Evolutionary conservation across 2,888 invertebrate species (phyloP), one percentile per base, ranked within the genome.

Genomic region (Theretra japonica): DNA sequence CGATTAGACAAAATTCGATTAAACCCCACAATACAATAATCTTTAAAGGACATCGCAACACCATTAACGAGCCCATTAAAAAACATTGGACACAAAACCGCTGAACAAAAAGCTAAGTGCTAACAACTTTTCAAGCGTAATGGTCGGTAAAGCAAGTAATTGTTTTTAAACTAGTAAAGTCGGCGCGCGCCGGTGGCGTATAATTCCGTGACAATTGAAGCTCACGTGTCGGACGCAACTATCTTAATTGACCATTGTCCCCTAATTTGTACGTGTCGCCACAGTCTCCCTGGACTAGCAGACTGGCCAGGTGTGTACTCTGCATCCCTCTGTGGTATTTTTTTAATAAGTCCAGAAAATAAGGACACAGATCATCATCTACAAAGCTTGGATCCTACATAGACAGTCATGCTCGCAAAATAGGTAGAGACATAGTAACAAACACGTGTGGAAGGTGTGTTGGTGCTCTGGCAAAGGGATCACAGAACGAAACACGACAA

Each of bases 231-330:
- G 75, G 74, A 77, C 80, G 72, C 75, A 79, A 80, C 80, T 74
- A 79, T 79, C 82, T 82, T 86, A 86, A 88, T 87, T 86, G 83
- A 79, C 82, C 83, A 86, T 86, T 84, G 85, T 86, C 78, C 82
- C 80, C 81, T 84, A 85, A 88, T 86, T 86, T 83, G 87, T 87
- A 82, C 83, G 79, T 78, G 86, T 86, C 85, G 80, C 83, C 81
- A 78, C 80, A 78, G 77, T 78, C 79, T 76, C 80, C 80, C 71
- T 76, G 77, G 77, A 83, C 59, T 50, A 59, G 71, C 79, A 74
- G 75, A 23, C 79, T 77, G 1, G 5, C 23, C 72, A 72, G 72
- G 25, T 3, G 4, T 50, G 69, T 7, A 72, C 30, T 60, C 30
- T 8, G 5, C 17, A n/a, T n/a, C 19, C n/a, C 6, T 5, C 53